A percentile compares a stretch with the other conserved stretches of the same genome.
Conservation (phyloP, 2,797 vertebrate genomes). For the Smutsia temminckii region DNA sequence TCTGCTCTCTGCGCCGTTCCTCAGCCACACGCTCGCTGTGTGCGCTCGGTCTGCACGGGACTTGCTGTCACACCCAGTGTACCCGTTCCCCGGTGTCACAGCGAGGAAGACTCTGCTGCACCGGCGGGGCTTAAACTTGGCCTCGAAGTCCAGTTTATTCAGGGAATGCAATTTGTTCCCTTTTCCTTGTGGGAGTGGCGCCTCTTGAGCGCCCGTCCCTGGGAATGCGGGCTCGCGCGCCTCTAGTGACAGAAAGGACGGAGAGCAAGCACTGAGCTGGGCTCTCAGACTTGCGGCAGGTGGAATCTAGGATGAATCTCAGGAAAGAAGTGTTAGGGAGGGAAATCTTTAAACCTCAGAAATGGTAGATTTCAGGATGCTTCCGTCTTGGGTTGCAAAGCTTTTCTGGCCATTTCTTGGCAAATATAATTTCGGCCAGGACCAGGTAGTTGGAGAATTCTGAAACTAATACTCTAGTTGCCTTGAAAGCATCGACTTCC, state of each 20-base stretch:
- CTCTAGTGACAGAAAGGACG: not conserved
- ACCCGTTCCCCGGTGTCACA: conserved; percentile 36
- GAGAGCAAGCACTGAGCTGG: too few relatives aligned
- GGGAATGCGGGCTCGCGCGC: not conserved
- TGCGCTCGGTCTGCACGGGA: not conserved
- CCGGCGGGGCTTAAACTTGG: not conserved
- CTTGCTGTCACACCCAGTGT: not conserved
- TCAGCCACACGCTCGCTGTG: not conserved
- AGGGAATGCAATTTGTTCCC: not conserved
- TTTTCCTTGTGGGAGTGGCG: not conserved
- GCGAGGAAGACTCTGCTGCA: conserved; percentile 30
- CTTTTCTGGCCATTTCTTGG: not conserved
- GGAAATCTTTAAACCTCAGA: not conserved
- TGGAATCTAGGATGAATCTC: not conserved
- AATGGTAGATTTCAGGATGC: not conserved
- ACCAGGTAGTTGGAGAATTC: conserved; percentile 53
- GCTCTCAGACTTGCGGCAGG: not conserved
- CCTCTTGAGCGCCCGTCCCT: not conserved
- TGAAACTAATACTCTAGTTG: not conserved
- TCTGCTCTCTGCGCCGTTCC: not conserved
- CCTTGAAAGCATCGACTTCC: not conserved
- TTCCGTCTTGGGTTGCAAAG: not conserved
- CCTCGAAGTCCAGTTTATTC: not conserved
- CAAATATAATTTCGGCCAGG: not conserved
- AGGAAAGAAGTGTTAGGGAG: not conserved